These are phyloP conservation scores for Pempheris klunzingeri DNA, from an alignment of 2,797 vertebrate genomes.

Conservation along the genomic window DNA sequence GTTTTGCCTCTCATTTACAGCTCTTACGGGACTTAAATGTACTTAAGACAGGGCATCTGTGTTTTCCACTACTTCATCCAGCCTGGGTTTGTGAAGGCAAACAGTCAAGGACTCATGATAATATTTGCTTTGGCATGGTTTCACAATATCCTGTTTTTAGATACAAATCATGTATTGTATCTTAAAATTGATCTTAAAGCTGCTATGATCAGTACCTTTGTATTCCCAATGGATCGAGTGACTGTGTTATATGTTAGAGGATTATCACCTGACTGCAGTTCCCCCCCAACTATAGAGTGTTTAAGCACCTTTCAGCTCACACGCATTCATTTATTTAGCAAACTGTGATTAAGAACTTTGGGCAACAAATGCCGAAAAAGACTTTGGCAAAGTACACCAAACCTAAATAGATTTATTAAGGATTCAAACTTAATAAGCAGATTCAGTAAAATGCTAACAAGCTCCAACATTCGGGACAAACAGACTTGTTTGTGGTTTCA, in stretches of 20 bases:
- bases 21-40: constrained; percentile 4
- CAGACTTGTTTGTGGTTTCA: constrained; percentile 14
- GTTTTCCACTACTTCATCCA: background rate
- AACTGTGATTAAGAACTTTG: too few species aligned
- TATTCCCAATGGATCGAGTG: too few species aligned
- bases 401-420: constrained; percentile 4
- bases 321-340: too few species aligned
- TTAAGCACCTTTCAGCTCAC: too few species aligned
- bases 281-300: too few species aligned
- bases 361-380: too few species aligned
- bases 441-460: constrained; percentile 2
- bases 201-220: too few species aligned
- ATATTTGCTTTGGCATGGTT: constrained; percentile 8
- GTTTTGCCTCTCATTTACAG: constrained; percentile 17
- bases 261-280: too few species aligned
- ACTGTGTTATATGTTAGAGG: too few species aligned
- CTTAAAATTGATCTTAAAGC: too few species aligned
- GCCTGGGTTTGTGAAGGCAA: constrained; percentile 1
- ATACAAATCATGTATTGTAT: too few species aligned
- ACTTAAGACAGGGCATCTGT: background rate
- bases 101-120: background rate
- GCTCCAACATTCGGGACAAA: background rate
- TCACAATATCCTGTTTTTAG: background rate
- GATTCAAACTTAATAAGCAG: constrained; percentile 6
- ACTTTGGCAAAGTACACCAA: background rate